phyloP scores from a whole-genome alignment of 1,140 invertebrate species.

The Drosophila repletoides region DNA sequence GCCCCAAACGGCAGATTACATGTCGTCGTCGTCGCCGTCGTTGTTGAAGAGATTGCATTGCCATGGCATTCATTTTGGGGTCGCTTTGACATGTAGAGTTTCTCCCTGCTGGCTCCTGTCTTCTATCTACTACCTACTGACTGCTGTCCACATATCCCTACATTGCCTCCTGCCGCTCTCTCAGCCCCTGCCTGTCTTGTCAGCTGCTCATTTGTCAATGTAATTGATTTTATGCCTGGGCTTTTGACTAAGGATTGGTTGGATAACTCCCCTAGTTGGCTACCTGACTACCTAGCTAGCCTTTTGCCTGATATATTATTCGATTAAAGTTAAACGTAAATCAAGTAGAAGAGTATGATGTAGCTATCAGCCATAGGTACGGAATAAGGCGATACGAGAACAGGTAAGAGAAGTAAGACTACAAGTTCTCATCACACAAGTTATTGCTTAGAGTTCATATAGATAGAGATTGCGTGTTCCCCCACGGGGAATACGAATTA shows the following conservation, averaged over 20 bases:
- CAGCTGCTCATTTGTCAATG: constrained; percentile 80
- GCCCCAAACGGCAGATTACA: constrained; percentile 42
- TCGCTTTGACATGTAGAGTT: constrained; percentile 47
- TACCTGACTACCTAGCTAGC: constrained; percentile 41
- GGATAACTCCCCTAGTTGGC: constrained; percentile 25
- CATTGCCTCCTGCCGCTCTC: neutral
- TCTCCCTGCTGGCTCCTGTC: constrained; percentile 3
- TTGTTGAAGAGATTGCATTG: constrained; percentile 34
- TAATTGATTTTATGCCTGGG: constrained; percentile 78
- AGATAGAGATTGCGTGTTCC: neutral
- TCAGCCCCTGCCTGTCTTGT: constrained; percentile 47
- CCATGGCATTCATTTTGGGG: constrained; percentile 57
- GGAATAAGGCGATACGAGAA: neutral
- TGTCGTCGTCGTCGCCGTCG: too few relatives aligned
- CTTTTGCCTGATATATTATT: constrained; percentile 73
- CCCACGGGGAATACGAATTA: constrained; percentile 12
- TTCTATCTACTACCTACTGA: neutral
- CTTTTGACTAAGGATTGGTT: constrained; percentile 72
- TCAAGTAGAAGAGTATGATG: constrained; percentile 77
- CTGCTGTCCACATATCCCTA: neutral
- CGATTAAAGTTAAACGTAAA: constrained; percentile 80
- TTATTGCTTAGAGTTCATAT: constrained; percentile 30
- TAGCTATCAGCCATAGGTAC: constrained; percentile 59
- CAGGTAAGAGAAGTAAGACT: neutral
- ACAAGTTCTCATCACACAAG: neutral